Base-by-base conservation (phyloP, 35 echinoderm and acorn worm species). In the Heliocidaris tuberculata region DNA sequence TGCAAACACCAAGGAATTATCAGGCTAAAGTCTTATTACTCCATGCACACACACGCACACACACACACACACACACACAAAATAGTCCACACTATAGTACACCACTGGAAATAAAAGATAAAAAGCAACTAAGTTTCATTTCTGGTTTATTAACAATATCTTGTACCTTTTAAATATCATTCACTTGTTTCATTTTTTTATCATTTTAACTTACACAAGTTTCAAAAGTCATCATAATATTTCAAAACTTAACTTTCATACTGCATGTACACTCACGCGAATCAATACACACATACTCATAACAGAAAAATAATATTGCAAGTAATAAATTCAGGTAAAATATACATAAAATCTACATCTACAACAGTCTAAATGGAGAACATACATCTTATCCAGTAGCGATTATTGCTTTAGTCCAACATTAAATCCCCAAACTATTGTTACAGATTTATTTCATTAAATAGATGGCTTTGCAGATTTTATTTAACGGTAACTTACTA, bases 291-390 rank as follows among this genome's bases (percentile, higher is more conserved):
- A 78, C 65, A 70, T 16, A 27, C 65, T 78, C 65, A 78, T n/a
- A 78, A 78, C 65, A 78, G 19, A 78, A 78, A 78, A 78, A 78
- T 78, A 78, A 78, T 78, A 78, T 78, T 78, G 65, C 65, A 78
- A 78, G 65, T 78, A 78, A 27, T 78, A 56, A 27, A 78, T 78
- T n/a, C 65, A 27, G 65, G 65, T 29, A n/a, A 78, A 78, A 78
- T 78, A 78, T 78, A 78, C 65, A 78, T 78, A n/a, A 78, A 78
- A 78, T 78, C 65, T 78, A 78, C 65, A 21, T n/a, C 65, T 78
- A 78, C 65, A 78, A 42, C 27, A 27, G 65, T 78, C 65, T 78
- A 78, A 78, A 21, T 2, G 60, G 65, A 78, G 7, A 78, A 78
- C 15, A 78, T n/a, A 8, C 19, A 78, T 19, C 65, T 19, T 78